Percentiles rank a stretch among this genome's conserved stretches.
Conservation (phyloP, 2,113 vertebrate species). For the Corydoras sp. region DNA sequence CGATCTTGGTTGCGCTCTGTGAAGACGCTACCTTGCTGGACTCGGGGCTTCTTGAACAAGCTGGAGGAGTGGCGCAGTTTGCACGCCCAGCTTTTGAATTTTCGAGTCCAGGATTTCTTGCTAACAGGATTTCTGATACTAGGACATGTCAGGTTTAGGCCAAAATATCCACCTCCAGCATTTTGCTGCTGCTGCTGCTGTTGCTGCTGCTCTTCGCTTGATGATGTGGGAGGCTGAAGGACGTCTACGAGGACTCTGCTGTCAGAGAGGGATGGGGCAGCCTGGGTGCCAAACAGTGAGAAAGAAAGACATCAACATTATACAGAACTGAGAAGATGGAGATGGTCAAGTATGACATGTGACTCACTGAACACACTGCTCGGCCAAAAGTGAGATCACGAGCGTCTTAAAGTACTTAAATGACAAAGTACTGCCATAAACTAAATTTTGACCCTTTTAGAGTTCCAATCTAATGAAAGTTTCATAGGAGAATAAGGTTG, state of each 20-base stretch:
- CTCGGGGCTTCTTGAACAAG: slow-evolving; percentile 91
- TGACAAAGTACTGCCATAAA: too few species aligned
- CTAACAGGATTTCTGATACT: slow-evolving; percentile 95
- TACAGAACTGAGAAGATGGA: slow-evolving; percentile 35
- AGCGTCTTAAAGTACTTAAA: too few species aligned
- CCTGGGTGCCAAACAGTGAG: slow-evolving; percentile 55
- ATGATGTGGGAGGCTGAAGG: slow-evolving; percentile 64
- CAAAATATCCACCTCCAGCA: slow-evolving; percentile 97
- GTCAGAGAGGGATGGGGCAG: slow-evolving; percentile 70
- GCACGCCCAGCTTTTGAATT: slow-evolving; percentile 94
- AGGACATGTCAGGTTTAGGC: slow-evolving; percentile 97
- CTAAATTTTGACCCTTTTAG: too few species aligned
- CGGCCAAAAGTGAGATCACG: too few species aligned
- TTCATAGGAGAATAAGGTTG: too few species aligned
- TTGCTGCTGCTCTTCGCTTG: slow-evolving; percentile 73
- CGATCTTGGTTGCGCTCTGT: slow-evolving; percentile 67
- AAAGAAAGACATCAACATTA: slow-evolving; percentile 18
- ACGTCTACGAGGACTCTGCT: slow-evolving; percentile 72
- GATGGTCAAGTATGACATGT: too few species aligned
- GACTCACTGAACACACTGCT: too few species aligned
- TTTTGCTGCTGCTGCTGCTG: slow-evolving; percentile 80
- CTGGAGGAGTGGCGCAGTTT: slow-evolving; percentile 89
- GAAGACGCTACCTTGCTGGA: slow-evolving; percentile 87
- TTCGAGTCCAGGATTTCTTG: slow-evolving; percentile 94
- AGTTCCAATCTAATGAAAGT: too few species aligned